Evolutionary conservation across 2,888 invertebrate genomes (phyloP), one percentile per base, ranked within the genome.

Genomic region (Tetranychus piercei): DNA sequence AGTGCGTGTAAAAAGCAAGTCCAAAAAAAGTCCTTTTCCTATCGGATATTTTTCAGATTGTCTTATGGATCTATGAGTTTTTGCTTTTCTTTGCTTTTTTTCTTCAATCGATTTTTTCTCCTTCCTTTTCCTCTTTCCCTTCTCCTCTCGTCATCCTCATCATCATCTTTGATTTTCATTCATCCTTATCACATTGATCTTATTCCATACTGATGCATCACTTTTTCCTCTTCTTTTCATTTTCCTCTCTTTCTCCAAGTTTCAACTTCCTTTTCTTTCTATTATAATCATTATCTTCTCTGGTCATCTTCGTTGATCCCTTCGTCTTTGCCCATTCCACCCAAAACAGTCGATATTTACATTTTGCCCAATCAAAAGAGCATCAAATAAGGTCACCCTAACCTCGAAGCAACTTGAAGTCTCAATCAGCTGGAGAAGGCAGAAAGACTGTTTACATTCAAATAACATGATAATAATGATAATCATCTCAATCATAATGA

Each of bases 31-130:
- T 9, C 15, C 55, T 15, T 55, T 55, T 55, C 55, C 55, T 55
- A 55, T 55, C 55, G 55, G 55, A 55, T 55, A 6, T 55, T 55
- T 55, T 55, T 55, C 11, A 55, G 15, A 55, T 55, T 55, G 55
- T 55, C 55, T 55, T 34, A 44, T 43, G n/a, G 64, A 11, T 73
- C 73, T 73, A 23, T 73, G 73, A 34, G 44, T 66, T 45, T 45
- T 22, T 66, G 43, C 66, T 65, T 44, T 64, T 23, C 73, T 64
- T 44, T 73, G 43, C 73, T 45, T 55, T 43, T 66, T 23, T 55
- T 65, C 64, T 45, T 66, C 73, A 44, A 45, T 69, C 55, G 55
- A 55, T 55, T 55, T 55, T 55, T 55, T 55, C 15, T 55, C 6
- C 15, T 15, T 55, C 55, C 55, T 15, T 55, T 15, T 55, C 55